These are phyloP conservation scores for Chaetodon auriga DNA, from an alignment of 2,113 vertebrate genomes.

Conservation along the genomic window DNA sequence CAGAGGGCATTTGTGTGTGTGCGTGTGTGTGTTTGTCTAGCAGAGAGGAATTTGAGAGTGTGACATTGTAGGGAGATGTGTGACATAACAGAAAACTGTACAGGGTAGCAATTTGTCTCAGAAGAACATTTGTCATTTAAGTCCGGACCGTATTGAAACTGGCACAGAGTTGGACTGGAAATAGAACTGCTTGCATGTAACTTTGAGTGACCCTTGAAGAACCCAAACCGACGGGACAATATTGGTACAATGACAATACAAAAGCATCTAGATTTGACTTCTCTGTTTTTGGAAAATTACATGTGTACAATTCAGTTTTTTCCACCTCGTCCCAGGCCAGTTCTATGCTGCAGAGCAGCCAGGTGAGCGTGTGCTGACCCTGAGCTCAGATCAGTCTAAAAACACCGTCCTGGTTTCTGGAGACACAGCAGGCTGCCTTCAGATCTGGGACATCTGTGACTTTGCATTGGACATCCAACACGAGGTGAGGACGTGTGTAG, in stretches of 20 bases:
- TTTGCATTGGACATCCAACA: constrained; percentile 51
- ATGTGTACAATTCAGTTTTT: neutral
- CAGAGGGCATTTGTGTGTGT: constrained; percentile 9
- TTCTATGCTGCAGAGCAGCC: constrained; percentile 67
- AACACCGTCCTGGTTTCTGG: constrained; percentile 79
- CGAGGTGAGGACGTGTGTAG: constrained; percentile 32
- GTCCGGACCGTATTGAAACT: constrained; percentile 13
- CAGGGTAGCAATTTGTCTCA: constrained; percentile 31
- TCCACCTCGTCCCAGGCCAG: constrained; percentile 54
- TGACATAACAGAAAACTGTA: constrained; percentile 31
- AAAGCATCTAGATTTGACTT: neutral
- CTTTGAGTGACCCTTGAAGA: constrained; percentile 2
- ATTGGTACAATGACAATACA: neutral
- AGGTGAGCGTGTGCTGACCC: constrained; percentile 60
- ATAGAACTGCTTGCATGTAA: constrained; percentile 2
- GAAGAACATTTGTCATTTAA: constrained; percentile 13
- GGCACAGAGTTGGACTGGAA: neutral
- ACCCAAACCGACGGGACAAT: constrained; percentile 4
- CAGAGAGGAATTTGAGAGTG: constrained; percentile 32
- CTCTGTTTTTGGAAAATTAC: neutral
- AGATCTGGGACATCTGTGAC: constrained; percentile 77
- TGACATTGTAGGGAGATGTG: constrained; percentile 30
- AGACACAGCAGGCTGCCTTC: constrained; percentile 72
- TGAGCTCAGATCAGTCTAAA: constrained; percentile 68
- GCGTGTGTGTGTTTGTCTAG: constrained; percentile 18